Evolutionary conservation across 2,797 vertebrate genomes (phyloP).

Genomic region (Scleropages formosus): DNA sequence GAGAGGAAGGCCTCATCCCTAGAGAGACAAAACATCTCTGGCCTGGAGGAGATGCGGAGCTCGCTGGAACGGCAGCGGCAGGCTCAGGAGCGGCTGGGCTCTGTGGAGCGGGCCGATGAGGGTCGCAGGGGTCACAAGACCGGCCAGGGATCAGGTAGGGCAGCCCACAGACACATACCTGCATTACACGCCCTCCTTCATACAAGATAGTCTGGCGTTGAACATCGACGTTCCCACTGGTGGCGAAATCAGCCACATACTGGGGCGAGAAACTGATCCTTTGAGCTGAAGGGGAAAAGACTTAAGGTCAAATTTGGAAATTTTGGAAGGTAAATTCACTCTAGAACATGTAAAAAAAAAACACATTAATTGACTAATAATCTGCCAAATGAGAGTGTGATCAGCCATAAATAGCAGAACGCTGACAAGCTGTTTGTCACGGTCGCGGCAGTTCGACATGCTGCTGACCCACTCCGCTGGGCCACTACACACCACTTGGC

Average conservation of each 20-base stretch:
- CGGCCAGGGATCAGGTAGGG: constrained; percentile 76
- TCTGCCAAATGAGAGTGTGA: constrained; percentile 52
- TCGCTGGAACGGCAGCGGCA: constrained; percentile 86
- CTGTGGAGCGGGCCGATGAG: constrained; percentile 84
- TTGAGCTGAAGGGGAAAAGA: too few relatives aligned
- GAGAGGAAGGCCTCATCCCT: constrained; percentile 91
- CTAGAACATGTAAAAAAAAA: too few relatives aligned
- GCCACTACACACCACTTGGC: constrained; percentile 4
- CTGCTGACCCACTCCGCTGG: constrained; percentile 47
- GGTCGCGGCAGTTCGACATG: constrained; percentile 54
- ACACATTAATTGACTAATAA: neutral
- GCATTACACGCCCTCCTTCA: neutral
- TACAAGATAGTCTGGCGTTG: too few relatives aligned
- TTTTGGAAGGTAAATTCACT: too few relatives aligned
- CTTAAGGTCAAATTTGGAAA: too few relatives aligned
- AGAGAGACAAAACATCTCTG: constrained; percentile 82
- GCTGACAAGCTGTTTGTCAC: constrained; percentile 54
- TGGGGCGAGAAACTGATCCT: too few relatives aligned
- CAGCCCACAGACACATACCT: constrained; percentile 2
- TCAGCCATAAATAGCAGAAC: constrained; percentile 64
- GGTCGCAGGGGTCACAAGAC: constrained; percentile 83
- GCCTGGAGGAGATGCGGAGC: constrained; percentile 83
- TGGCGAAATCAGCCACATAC: too few relatives aligned
- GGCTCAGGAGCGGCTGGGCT: constrained; percentile 88
- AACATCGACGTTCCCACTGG: too few relatives aligned